Percentiles rank a stretch among this genome's conserved stretches.
Evolutionary conservation across 2,113 vertebrate species (phyloP).

Genomic region (Pungitius pungitius): DNA sequence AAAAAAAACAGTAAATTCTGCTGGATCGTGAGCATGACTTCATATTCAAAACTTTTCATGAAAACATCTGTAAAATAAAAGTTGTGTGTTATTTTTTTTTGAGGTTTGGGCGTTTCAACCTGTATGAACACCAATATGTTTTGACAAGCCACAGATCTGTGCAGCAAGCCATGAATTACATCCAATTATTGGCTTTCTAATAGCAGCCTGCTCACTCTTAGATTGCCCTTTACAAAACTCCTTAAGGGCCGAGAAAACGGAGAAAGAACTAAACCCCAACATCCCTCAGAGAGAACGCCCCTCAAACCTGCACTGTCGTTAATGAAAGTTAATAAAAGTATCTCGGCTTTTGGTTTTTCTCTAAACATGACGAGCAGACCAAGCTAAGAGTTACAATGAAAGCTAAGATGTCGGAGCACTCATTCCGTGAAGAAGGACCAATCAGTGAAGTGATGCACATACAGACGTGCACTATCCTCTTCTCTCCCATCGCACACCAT

Average conservation of each 20-base stretch:
- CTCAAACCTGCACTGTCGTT: conserved; percentile 1
- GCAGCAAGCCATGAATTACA: conserved; percentile 46
- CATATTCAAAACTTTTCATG: neutral
- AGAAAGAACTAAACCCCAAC: neutral
- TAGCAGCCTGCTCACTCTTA: conserved; percentile 32
- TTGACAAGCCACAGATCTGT: conserved; percentile 36
- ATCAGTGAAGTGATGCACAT: neutral
- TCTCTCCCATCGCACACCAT: conserved; percentile 16
- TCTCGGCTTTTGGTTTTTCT: neutral
- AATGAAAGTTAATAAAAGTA: neutral
- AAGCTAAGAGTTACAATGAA: neutral
- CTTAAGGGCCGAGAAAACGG: conserved; percentile 5
- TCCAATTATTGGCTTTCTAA: conserved; percentile 43
- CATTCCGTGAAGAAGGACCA: neutral
- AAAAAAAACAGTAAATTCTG: neutral
- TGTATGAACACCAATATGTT: conserved; percentile 21
- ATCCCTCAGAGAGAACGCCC: neutral
- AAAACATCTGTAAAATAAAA: neutral
- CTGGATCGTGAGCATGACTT: neutral
- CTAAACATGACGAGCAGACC: neutral
- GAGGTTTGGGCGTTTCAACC: conserved; percentile 21
- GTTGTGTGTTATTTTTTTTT: conserved; percentile 9
- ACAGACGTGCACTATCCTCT: conserved; percentile 4
- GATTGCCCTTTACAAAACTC: conserved; percentile 40
- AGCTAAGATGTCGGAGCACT: neutral